Conservation (phyloP, 1,140 invertebrate species). For the Sitodiplosis mosellana region DNA sequence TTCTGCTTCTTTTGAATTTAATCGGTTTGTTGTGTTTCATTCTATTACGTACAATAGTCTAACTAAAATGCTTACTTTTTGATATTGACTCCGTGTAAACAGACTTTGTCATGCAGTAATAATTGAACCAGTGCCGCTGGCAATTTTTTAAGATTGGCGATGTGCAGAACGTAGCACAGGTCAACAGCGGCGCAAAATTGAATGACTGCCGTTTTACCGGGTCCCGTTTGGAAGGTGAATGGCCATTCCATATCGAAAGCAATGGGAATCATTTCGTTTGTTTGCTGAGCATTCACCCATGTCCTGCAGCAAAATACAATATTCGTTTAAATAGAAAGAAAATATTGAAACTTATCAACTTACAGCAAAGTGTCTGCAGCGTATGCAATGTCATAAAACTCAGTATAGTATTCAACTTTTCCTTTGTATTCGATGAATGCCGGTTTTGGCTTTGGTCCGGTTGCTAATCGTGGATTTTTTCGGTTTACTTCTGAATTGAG, state of each 20-base stretch:
- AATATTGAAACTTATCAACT: background rate
- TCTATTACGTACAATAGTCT: too few species aligned
- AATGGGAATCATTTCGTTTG: slow-evolving; percentile 24
- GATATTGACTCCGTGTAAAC: slow-evolving; percentile 40
- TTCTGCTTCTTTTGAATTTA: too few species aligned
- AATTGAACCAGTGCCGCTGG: slow-evolving; percentile 32
- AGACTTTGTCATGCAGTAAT: slow-evolving; percentile 35
- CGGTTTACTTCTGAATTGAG: too few species aligned
- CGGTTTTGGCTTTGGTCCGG: too few species aligned
- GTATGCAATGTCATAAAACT: background rate
- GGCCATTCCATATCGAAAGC: slow-evolving; percentile 47
- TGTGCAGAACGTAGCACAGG: slow-evolving; percentile 35
- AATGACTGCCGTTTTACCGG: slow-evolving; percentile 18
- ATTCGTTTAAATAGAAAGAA: background rate
- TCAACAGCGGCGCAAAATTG: slow-evolving; percentile 33
- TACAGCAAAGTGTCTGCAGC: background rate
- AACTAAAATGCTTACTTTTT: slow-evolving; percentile 34
- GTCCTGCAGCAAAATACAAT: slow-evolving; percentile 17
- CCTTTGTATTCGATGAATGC: slow-evolving; percentile 1
- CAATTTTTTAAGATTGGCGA: slow-evolving; percentile 32
- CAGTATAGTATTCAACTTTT: background rate
- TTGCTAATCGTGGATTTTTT: too few species aligned
- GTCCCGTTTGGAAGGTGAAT: slow-evolving; percentile 19
- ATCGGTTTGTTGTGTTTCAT: too few species aligned
- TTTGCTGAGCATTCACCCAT: slow-evolving; percentile 24